phyloP scores from a whole-genome alignment of 2,888 invertebrate species.

The Thysanoteuthis rhombus region DNA sequence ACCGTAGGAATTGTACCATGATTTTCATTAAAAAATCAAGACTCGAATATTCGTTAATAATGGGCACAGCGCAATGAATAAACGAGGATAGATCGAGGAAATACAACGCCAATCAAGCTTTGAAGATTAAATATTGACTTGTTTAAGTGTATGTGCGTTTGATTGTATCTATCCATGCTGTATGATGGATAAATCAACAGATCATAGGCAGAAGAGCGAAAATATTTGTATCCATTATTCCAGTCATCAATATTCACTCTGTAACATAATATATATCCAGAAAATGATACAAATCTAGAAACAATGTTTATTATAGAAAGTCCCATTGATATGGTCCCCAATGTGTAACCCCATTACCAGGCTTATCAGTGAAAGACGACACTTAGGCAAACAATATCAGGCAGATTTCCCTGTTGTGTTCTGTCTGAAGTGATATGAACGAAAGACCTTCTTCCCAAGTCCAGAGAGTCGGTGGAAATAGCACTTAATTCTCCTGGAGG shows the following conservation, averaged over 20 bases:
- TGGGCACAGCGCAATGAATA: too few species aligned
- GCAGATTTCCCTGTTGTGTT: not conserved
- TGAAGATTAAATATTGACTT: not conserved
- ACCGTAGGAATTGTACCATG: too few species aligned
- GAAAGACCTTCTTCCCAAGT: not conserved
- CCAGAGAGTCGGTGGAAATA: not conserved
- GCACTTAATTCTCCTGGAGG: not conserved
- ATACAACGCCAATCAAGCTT: not conserved
- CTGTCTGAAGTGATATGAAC: not conserved
- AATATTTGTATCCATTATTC: not conserved
- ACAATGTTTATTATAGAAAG: not conserved
- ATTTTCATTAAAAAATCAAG: too few species aligned
- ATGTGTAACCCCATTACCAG: not conserved
- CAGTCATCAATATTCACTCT: not conserved
- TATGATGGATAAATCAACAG: not conserved
- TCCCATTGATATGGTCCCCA: not conserved
- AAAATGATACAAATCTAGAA: not conserved
- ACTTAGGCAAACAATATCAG: not conserved
- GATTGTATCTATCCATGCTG: not conserved
- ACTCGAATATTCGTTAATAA: too few species aligned
- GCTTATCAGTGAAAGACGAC: not conserved
- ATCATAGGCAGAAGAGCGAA: not conserved
- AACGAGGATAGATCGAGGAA: too few species aligned
- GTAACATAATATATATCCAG: not conserved
- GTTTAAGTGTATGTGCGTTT: not conserved